These are phyloP conservation scores for Triplophysa siluroides DNA, from an alignment of 2,113 vertebrate species.

Conservation along the genomic window DNA sequence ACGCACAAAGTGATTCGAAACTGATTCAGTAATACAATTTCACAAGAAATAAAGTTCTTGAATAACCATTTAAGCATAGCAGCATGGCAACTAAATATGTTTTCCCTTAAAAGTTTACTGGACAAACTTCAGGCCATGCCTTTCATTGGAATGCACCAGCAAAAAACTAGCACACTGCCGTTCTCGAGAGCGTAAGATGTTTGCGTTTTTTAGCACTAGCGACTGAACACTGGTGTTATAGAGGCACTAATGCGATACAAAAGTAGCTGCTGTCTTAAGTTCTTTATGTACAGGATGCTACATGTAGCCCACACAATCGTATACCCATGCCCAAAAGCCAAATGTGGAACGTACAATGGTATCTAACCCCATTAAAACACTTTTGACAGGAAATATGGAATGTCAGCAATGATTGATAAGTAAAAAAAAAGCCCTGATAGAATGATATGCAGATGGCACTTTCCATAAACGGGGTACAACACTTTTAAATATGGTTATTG, in stretches of 20 bases:
- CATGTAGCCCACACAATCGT: conserved; percentile 19
- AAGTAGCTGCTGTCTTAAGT: conserved; percentile 33
- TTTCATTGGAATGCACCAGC: conserved; percentile 30
- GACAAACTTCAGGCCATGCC: conserved; percentile 23
- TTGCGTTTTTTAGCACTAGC: conserved; percentile 27
- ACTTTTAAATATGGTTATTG: not conserved
- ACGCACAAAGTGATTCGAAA: conserved; percentile 26
- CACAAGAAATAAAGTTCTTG: conserved; percentile 8
- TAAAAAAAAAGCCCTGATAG: not conserved
- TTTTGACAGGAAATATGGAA: conserved; percentile 17
- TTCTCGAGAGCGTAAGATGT: conserved; percentile 12
- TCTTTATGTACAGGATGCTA: conserved; percentile 39
- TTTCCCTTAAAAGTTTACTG: conserved; percentile 10
- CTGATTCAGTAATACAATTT: conserved; percentile 19
- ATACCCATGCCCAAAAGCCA: conserved; percentile 12
- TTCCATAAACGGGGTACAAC: conserved; percentile 1
- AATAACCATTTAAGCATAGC: conserved; percentile 42
- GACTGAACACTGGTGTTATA: conserved; percentile 33
- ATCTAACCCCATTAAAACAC: conserved; percentile 2
- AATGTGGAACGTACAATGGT: conserved; percentile 17
- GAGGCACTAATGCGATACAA: conserved; percentile 47
- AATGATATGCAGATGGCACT: conserved; percentile 2
- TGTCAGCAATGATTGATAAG: not conserved
- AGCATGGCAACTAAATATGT: conserved; percentile 16
- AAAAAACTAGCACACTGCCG: not conserved